Conservation (phyloP, 2,113 vertebrate species). For the Pelusios castaneus region DNA sequence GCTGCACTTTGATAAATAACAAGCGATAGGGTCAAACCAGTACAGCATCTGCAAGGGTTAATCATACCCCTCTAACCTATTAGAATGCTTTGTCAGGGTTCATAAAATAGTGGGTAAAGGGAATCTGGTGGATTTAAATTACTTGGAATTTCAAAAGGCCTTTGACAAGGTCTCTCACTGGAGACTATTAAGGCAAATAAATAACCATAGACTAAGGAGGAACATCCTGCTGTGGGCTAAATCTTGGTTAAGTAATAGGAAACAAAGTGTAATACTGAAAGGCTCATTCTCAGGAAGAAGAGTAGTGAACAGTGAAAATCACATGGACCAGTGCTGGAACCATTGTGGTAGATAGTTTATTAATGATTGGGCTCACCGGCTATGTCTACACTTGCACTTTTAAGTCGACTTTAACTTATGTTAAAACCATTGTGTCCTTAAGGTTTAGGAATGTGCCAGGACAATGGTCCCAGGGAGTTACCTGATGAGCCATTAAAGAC, state of each 20-base stretch:
- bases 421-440: too few species aligned
- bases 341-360: not conserved
- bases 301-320: not conserved
- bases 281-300: slow-evolving; percentile 21
- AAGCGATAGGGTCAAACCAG: slow-evolving; percentile 24
- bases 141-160: slow-evolving; percentile 42
- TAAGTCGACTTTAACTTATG: too few species aligned
- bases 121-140: slow-evolving; percentile 44
- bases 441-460: too few species aligned
- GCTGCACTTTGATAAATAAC: slow-evolving; percentile 30
- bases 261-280: not conserved
- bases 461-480: too few species aligned
- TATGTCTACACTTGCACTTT: too few species aligned
- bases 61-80: not conserved
- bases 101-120: slow-evolving; percentile 37
- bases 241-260: slow-evolving; percentile 16
- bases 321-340: slow-evolving; percentile 6
- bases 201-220: slow-evolving; percentile 29
- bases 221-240: slow-evolving; percentile 21
- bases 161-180: slow-evolving; percentile 30
- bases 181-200: slow-evolving; percentile 52
- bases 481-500: too few species aligned
- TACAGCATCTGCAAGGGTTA: not conserved
- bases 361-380: slow-evolving; percentile 16
- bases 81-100: slow-evolving; percentile 21